A percentile compares a stretch with the other conserved stretches of the same genome.
These are phyloP conservation scores for Synanthedon vespiformis DNA, from an alignment of 2,888 invertebrate genomes.

Conservation along the genomic window DNA sequence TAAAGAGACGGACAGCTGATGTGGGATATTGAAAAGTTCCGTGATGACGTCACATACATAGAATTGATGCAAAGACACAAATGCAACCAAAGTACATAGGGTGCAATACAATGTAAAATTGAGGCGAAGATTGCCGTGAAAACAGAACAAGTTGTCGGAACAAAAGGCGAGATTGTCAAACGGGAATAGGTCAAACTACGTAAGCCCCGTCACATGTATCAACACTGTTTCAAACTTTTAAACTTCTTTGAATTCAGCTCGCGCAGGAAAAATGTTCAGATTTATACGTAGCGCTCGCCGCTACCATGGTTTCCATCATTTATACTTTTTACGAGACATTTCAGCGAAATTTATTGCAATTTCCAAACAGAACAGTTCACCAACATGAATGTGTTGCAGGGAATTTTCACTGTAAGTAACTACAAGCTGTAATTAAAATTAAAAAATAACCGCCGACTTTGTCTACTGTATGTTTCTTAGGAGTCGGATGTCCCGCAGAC, in stretches of 20 bases:
- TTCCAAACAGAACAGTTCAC: too few relatives aligned
- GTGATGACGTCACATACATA: neutral
- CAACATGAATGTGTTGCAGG: too few relatives aligned
- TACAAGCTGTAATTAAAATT: too few relatives aligned
- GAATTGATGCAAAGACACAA: neutral
- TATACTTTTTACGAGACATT: too few relatives aligned
- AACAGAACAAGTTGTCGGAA: neutral
- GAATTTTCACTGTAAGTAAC: too few relatives aligned
- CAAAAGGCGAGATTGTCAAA: neutral
- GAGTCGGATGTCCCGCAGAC: too few relatives aligned
- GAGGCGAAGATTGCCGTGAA: neutral
- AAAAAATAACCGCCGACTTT: too few relatives aligned
- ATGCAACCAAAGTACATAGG: neutral
- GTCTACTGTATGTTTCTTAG: too few relatives aligned
- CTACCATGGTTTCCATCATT: neutral
- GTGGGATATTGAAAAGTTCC: too few relatives aligned
- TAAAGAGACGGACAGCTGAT: too few relatives aligned
- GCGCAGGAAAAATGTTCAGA: constrained; percentile 34
- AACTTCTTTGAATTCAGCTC: constrained; percentile 23
- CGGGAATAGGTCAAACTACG: constrained; percentile 15
- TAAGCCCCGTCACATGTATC: constrained; percentile 37
- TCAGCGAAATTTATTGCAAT: too few relatives aligned
- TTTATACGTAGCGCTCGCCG: constrained; percentile 18
- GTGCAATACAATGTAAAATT: neutral
- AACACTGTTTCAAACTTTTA: constrained; percentile 28